Evolutionary conservation across 2,888 invertebrate genomes (phyloP), one percentile per base, ranked within the genome.

Genomic region (Lasiommata megera): DNA sequence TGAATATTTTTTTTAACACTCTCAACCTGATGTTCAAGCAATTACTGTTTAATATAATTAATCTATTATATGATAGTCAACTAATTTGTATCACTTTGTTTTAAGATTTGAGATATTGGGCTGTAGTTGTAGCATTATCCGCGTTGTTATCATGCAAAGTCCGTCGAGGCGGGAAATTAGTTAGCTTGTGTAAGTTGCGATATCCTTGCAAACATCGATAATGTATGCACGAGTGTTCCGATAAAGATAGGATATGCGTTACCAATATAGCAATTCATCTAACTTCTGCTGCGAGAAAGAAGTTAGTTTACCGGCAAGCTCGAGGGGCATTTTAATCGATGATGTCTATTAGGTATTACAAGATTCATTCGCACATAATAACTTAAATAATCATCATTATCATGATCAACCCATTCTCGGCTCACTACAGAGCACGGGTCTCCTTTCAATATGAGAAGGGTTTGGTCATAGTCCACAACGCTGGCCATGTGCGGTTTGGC

Each of bases 141-240:
- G 54, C 18, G 56, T 55, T 48, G 50, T 59, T 55, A 63, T 62
- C 63, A 65, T 60, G 64, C 63, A 65, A 65, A 43, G 47, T 44
- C 41, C 43, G 34, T 38, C 53, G 60, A 59, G 56, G 60, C 40
- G 58, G 48, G 48, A 47, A 62, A 63, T 60, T 65, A 62, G 66
- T 60, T 61, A 54, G 57, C 57, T 60, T 53, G 41, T 55, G 46
- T 54, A 55, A 52, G 43, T 64, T 65, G 57, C 64, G 51, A 64
- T 59, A 61, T 52, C 62, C 40, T 40, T n/a, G n/a, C n/a, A n/a
- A n/a, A 31, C 31, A 31, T 54, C 9, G 37, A 52, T 43, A 9
- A 8, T 37, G 12, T 12, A 54, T 41, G 41, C 41, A 41, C 34
- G 52, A 34, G 43, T 53, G 43, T 41, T 51, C 8, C 5, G 29